A percentile compares a stretch with the other conserved stretches of the same genome.
Conservation (phyloP, 1,140 invertebrate species). For the Drosophila kepulauana region DNA sequence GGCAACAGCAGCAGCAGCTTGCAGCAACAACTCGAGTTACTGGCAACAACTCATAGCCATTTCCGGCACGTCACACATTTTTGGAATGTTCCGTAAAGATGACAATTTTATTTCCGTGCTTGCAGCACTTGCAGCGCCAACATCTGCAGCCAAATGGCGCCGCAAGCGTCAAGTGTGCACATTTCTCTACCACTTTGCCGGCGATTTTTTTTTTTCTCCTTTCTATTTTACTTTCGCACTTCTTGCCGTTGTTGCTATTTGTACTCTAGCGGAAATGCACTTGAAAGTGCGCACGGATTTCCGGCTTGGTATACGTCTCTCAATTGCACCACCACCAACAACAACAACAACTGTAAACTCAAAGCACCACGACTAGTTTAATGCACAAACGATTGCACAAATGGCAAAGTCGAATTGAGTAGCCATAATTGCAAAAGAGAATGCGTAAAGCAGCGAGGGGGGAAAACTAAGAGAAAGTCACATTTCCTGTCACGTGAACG, state of each 20-base stretch:
- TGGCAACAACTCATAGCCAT: conserved; percentile 42
- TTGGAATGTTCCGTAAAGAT: conserved; percentile 40
- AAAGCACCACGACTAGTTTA: conserved; percentile 23
- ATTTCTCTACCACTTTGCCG: conserved; percentile 1
- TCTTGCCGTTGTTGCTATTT: conserved; percentile 11
- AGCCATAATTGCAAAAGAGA: conserved; percentile 21
- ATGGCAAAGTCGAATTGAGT: conserved; percentile 52
- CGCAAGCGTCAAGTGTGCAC: conserved; percentile 38
- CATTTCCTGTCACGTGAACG: conserved; percentile 52
- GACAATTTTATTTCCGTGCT: conserved; percentile 60
- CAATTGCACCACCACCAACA: conserved; percentile 24
- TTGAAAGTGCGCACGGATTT: conserved; percentile 70
- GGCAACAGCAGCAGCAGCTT: background rate
- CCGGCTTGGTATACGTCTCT: conserved; percentile 43
- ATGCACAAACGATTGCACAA: conserved; percentile 32
- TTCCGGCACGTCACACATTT: conserved; percentile 49
- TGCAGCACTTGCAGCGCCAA: conserved; percentile 30
- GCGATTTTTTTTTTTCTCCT: background rate
- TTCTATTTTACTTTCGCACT: conserved; percentile 6
- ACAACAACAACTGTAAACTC: conserved; percentile 11
- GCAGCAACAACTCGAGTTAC: conserved; percentile 1
- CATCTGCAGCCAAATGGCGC: conserved; percentile 44
- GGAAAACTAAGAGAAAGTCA: conserved; percentile 12
- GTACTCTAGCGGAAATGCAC: conserved; percentile 66
- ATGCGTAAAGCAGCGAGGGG: background rate